A percentile compares a stretch with the other conserved stretches of the same genome.
Conservation (phyloP, 2,797 vertebrate species). For the Micromesistius poutassou region DNA sequence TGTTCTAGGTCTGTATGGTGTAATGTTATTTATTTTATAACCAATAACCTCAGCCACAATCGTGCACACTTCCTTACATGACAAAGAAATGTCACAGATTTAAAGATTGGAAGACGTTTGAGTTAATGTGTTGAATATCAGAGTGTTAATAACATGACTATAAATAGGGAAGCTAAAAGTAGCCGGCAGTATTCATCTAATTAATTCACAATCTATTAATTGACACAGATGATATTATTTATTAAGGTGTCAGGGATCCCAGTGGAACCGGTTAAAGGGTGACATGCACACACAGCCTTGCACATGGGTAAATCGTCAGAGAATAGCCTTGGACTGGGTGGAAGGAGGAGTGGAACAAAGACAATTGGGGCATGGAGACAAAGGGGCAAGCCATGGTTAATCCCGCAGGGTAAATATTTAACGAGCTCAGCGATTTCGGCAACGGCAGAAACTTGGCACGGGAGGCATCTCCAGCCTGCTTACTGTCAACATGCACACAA, state of each 20-base stretch:
- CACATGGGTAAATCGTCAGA: background rate
- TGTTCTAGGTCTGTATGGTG: background rate
- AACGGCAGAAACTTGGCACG: slow-evolving; percentile 52
- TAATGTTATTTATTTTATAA: background rate
- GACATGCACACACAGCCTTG: background rate
- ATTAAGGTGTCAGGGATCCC: background rate
- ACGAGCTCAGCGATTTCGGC: slow-evolving; percentile 67
- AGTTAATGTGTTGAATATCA: too few relatives aligned
- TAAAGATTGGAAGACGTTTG: too few relatives aligned
- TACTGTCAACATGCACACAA: slow-evolving; percentile 43
- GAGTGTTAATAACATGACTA: background rate
- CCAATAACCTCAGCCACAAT: background rate
- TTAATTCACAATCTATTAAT: background rate
- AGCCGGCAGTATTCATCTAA: background rate
- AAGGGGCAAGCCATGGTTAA: slow-evolving; percentile 58
- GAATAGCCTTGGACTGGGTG: background rate
- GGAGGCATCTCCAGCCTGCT: slow-evolving; percentile 51
- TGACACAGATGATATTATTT: background rate
- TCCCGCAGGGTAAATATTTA: slow-evolving; percentile 75
- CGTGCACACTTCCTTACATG: background rate
- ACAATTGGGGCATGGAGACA: slow-evolving; percentile 55
- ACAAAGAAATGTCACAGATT: background rate
- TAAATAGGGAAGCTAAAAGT: too few relatives aligned
- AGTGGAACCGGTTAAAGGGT: too few relatives aligned
- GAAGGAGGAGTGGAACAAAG: slow-evolving; percentile 37